Base-by-base conservation (phyloP, 1,140 invertebrate genomes). In the Cotesia vestalis region DNA sequence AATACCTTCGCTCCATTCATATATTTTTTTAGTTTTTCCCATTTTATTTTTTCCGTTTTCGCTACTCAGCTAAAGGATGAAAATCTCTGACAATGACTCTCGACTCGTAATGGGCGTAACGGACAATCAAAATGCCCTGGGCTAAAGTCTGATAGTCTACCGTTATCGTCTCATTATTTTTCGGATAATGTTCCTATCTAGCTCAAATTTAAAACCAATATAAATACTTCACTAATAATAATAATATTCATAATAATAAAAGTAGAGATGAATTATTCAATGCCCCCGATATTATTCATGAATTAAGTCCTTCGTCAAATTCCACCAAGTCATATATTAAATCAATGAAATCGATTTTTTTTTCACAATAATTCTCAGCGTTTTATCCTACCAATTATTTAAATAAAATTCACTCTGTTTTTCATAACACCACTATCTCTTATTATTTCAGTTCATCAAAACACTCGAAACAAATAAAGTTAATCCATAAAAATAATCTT, bases 261-360 rank as follows among this genome's bases (percentile, higher is more conserved):
- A 63, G 35, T 11, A 20, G 8, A 55, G 9, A 66, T 71, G 62
- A 71, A 71, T 71, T 17, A 71, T 71, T 66, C 69, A 71, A 71
- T 57, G 34, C n/a, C 20, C 51, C 57, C 34, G 40, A 46, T n/a
- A 70, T 63, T 52, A 27, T 51, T 52, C 27, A 63, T 62, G 40
- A 46, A 17, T 6, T 17, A 38, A 40, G n/a, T 34, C 40, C 53
- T 51, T 61, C 17, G 17, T 36, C 60, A 36, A 34, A 63, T 55
- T 14, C 11, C 9, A 70, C 62, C 14, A 62, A 70, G 51, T 70
- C 8, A 46, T 70, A 40, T 46, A 63, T 70, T 63, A 63, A 70
- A 70, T 70, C 69, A 70, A 46, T 11, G 12, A 14, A 35, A 70
- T 60, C 1, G 27, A 57, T 40, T 2, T 46, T 46, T 46, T 46